A percentile compares a stretch with the other conserved stretches of the same genome.
phyloP scores from a whole-genome alignment of 1,140 invertebrate genomes.

The Cotesia glomerata region DNA sequence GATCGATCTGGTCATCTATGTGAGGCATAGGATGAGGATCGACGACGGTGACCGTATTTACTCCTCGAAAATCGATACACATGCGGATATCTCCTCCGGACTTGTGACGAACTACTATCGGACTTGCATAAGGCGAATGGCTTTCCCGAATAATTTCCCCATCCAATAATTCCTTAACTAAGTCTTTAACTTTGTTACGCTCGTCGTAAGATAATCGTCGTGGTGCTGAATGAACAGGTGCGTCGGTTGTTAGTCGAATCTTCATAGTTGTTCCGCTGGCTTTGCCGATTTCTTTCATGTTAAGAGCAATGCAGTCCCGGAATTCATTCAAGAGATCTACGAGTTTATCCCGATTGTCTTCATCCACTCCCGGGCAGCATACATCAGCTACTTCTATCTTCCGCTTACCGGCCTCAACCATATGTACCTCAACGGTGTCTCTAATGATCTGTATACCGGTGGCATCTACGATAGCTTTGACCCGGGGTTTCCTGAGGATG shows the following conservation, averaged over 20 bases:
- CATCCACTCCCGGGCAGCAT: background rate
- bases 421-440: slow-evolving; percentile 10
- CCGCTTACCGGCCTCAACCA: slow-evolving; percentile 1
- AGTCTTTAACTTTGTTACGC: no score
- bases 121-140: no score
- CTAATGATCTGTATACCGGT: background rate
- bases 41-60: no score
- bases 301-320: slow-evolving; percentile 30
- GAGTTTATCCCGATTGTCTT: background rate
- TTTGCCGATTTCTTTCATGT: slow-evolving; percentile 30
- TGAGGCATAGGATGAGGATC: no score
- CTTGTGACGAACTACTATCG: no score
- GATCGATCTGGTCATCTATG: no score
- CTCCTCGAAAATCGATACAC: no score
- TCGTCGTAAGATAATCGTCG: no score
- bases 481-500: slow-evolving; percentile 12
- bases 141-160: no score
- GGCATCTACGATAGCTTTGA: slow-evolving; percentile 6
- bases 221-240: slow-evolving; percentile 42
- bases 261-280: slow-evolving; percentile 35
- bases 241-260: slow-evolving; percentile 41
- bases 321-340: slow-evolving; percentile 20
- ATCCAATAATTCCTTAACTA: no score
- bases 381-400: background rate
- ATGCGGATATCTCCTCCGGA: no score